Base-by-base conservation (phyloP, 2,888 invertebrate genomes). In the Andrena camellia region DNA sequence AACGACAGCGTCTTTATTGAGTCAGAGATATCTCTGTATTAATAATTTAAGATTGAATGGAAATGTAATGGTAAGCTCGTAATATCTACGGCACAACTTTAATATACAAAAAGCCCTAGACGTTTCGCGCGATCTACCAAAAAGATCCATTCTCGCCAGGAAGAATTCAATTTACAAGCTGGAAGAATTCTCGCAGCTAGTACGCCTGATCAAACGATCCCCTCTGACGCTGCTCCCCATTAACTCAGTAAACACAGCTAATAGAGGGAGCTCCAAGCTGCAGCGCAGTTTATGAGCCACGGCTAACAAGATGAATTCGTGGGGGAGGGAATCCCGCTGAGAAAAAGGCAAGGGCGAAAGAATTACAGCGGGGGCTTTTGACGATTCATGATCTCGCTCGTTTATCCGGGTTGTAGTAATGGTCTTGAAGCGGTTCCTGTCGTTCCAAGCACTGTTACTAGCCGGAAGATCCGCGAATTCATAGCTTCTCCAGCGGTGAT, bases 331-430 rank as follows among this genome's bases (percentile, higher is more conserved):
- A 57, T 70, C 13, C 54, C 2, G 29, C 69, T 33, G 23, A 31
- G 26, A 52, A 20, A 57, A 70, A 70, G 23, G 35, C 26, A 29
- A 57, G 59, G 57, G 10, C 20, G 42, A 23, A 42, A 42, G 57
- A 59, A 70, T 59, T 57, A 23, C 54, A 59, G 26, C 33, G 29
- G 59, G 26, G 23, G 26, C 33, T 48, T 62, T 50, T 71, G 60
- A 71, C 60, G 62, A 71, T 50, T 71, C 62, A 71, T 20, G 33
- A 13, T 26, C 20, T 42, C 35, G 42, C 69, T 69, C 50, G 71
- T 71, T 71, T 62, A 62, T 71, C 71, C 33, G 10, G 54, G 57
- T 69, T 69, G 54, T 54, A 57, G 68, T 69, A 69, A 69, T 69
- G 68, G 68, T 35, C 68, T 7, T 42, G 35, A 29, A 57, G 59